phyloP scores from a whole-genome alignment of 2,797 vertebrate genomes.

The Pangasius sanitwongsei region DNA sequence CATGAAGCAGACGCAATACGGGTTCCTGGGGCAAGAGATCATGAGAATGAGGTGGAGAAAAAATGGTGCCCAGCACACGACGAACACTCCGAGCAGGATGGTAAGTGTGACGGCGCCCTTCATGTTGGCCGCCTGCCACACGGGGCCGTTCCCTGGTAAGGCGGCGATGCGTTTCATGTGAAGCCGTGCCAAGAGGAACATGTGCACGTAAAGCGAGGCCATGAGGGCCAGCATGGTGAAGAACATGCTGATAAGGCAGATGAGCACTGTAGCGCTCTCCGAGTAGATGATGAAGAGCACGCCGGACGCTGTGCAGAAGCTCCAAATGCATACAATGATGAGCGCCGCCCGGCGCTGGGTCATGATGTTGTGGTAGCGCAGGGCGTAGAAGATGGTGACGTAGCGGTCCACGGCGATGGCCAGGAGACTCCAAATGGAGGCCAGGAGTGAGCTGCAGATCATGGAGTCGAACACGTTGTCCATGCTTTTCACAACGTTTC shows the following conservation, averaged over 20 bases:
- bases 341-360: constrained; percentile 77
- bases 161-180: constrained; percentile 86
- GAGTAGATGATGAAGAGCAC: constrained; percentile 86
- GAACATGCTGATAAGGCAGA: constrained; percentile 86
- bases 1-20: constrained; percentile 90
- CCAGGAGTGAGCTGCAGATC: constrained; percentile 87
- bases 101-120: constrained; percentile 87
- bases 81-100: constrained; percentile 85
- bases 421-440: constrained; percentile 87
- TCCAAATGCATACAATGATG: constrained; percentile 82
- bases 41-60: constrained; percentile 87
- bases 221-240: constrained; percentile 87
- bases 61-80: constrained; percentile 88
- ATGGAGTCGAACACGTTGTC: constrained; percentile 88
- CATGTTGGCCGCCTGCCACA: constrained; percentile 83
- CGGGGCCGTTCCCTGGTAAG: constrained; percentile 74
- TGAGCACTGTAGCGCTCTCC: constrained; percentile 80
- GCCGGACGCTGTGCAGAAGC: constrained; percentile 77
- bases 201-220: constrained; percentile 87
- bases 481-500: constrained; percentile 80
- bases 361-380: constrained; percentile 87
- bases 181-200: constrained; percentile 85
- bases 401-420: constrained; percentile 88
- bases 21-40: constrained; percentile 85
- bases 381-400: constrained; percentile 87